Conservation (phyloP, 2,888 invertebrate species). For the Leucoptera coffeella region DNA sequence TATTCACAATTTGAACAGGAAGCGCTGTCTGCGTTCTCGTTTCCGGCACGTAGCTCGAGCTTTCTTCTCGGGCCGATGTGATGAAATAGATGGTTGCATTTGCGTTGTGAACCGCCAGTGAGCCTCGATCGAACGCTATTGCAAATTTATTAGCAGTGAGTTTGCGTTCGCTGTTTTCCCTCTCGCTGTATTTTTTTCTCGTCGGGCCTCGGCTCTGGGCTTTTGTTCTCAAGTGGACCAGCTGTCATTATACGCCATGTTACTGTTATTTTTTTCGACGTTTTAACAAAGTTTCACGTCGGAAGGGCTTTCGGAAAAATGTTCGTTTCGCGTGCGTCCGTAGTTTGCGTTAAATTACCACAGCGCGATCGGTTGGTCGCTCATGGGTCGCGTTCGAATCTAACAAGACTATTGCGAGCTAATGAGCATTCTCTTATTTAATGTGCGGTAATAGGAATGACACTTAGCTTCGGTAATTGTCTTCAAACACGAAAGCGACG, state of each 20-base stretch:
- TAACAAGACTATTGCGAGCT: too few relatives aligned
- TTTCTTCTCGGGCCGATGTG: too few relatives aligned
- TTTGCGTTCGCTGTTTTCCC: slow-evolving; percentile 39
- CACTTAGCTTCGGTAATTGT: too few relatives aligned
- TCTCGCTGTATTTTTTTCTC: slow-evolving; percentile 50
- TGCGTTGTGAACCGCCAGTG: slow-evolving; percentile 16
- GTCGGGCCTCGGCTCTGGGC: slow-evolving; percentile 46
- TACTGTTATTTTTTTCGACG: slow-evolving; percentile 51
- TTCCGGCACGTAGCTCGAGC: too few relatives aligned
- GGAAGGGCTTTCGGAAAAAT: slow-evolving; percentile 50
- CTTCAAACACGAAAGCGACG: too few relatives aligned
- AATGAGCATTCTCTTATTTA: too few relatives aligned
- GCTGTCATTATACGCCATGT: slow-evolving; percentile 57
- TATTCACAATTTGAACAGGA: slow-evolving; percentile 52
- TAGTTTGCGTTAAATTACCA: slow-evolving; percentile 47
- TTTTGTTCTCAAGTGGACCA: slow-evolving; percentile 56
- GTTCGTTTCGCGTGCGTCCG: slow-evolving; percentile 50
- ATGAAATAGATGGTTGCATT: background rate
- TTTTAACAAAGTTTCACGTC: slow-evolving; percentile 50
- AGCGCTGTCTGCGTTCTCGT: slow-evolving; percentile 45
- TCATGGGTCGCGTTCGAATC: too few relatives aligned
- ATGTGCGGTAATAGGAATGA: too few relatives aligned
- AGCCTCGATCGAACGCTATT: slow-evolving; percentile 36
- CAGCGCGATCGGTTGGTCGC: too few relatives aligned
- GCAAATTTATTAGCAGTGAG: slow-evolving; percentile 45